Evolutionary conservation across 2,113 vertebrate genomes (phyloP), one percentile per base, ranked within the genome.

Genomic region (Pipra filicauda): DNA sequence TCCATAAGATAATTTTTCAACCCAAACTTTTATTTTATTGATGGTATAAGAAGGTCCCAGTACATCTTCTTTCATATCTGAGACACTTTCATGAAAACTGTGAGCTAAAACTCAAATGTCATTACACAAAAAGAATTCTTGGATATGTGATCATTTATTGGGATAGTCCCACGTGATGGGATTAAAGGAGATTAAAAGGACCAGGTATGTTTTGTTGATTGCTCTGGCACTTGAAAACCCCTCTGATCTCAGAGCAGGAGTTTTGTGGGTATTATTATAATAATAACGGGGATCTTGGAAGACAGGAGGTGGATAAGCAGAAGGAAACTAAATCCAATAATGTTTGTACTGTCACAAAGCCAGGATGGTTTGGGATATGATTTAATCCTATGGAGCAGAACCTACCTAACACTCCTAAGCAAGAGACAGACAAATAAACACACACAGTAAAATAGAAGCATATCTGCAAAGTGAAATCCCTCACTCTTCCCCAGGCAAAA

Each of bases 1-100:
- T 94, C 92, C 41, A 17, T 80, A 85, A 96, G 52, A 95, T 93
- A 96, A 97, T 98, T 98, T 98, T 97, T 98, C 97, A 98, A 95
- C 48, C 86, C 92, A 96, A 98, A 98, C 93, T 97, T 98, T 96
- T 94, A 46, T 97, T 94, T 96, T 97, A 97, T 97, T 96, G 96
- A 97, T 96, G 77, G 85, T 28, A 23, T 88, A 91, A 91, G 92
- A 95, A 96, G 75, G 70, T 95, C 94, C 77, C 91, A 85, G 78
- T 92, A 86, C 89, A 96, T 97, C 95, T 97, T 96, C 97, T 91
- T 97, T 96, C 81, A 84, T 82, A 88, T 95, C 85, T 59, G 93
- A 96, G 89, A 89, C 90, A 92, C 84, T 89, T 91, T 96, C 88
- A 73, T 80, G 39, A 72, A 91, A 90, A 79, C 48, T 46, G 44